Base-by-base conservation (phyloP, 2,888 invertebrate species). In the Hirtodrosophila trivittata region DNA sequence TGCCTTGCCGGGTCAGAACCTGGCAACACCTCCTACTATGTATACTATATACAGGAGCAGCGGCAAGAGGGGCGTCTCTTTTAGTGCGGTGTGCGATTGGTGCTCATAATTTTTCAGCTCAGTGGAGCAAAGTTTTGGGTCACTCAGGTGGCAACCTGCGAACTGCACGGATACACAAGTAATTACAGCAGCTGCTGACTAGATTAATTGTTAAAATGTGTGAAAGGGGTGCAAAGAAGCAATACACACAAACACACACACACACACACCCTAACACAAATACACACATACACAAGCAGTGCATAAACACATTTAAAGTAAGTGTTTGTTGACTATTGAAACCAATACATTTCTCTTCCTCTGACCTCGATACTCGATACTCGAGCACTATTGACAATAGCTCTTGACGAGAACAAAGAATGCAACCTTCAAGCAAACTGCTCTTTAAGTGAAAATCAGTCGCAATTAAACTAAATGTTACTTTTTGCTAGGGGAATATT, bases 71-170 rank as follows among this genome's bases (percentile, higher is more conserved):
- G 9, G 5, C 28, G 28, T n/a, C 14, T 6, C 33, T 10, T 42
- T 14, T 25, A 12, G 12, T 9, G 39, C 18, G 12, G 42, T 18
- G 28, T 37, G 42, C 8, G 43, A 16, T 3, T 21, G n/a, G 49
- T 55, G 65, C 64, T 68, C 77, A 86, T 80, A 73, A 80, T 77
- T 80, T 86, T 86, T 83, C 81, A 86, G 77, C 70, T 83, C 86
- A 86, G 42, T 77, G 84, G 38, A 77, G 74, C 81, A 80, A 46
- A 63, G 38, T 33, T 51, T 59, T 46, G 26, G 38, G 45, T 46
- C 21, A 10, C 12, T 25, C 35, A 54, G 41, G 49, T 51, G 41
- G 18, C 13, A 58, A 50, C 33, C 50, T 45, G 32, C 13, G 50
- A 51, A 13, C 38, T 51, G 25, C 21, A 41, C n/a, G 35, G 35